Conservation (phyloP, 2,113 vertebrate genomes). For the Sinocyclocheilus grahami region DNA sequence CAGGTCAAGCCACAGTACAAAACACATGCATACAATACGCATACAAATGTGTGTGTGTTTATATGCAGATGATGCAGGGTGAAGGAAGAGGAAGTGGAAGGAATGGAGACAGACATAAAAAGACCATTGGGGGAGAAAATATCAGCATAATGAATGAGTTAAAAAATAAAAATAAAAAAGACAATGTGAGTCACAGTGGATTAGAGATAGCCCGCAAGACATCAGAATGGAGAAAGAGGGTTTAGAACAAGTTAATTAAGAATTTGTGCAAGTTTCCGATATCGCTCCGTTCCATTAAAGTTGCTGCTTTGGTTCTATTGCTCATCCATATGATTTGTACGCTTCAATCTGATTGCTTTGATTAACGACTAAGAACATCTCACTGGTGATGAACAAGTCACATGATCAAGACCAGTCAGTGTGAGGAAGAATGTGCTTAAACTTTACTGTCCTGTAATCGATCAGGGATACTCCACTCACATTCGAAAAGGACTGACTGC, state of each 20-base stretch:
- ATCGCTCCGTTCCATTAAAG: constrained; percentile 7
- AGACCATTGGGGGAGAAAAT: background rate
- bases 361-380: constrained; percentile 4
- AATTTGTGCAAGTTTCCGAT: background rate
- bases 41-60: background rate
- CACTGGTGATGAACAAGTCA: constrained; percentile 28
- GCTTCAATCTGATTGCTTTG: background rate
- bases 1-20: background rate
- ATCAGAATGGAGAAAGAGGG: constrained; percentile 1
- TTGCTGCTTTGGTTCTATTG: background rate
- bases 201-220: constrained; percentile 2
- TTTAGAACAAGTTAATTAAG: constrained; percentile 22
- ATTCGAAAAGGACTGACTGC: background rate
- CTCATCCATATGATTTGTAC: background rate
- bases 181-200: background rate
- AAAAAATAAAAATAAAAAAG: background rate
- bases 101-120: background rate
- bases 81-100: background rate
- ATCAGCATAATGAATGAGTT: constrained; percentile 2
- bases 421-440: background rate
- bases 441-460: background rate
- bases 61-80: background rate
- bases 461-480: background rate
- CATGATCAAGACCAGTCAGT: constrained; percentile 22
- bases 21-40: background rate